Evolutionary conservation across 2,888 invertebrate species (phyloP).

Genomic region (Teinopalpus imperialis): DNA sequence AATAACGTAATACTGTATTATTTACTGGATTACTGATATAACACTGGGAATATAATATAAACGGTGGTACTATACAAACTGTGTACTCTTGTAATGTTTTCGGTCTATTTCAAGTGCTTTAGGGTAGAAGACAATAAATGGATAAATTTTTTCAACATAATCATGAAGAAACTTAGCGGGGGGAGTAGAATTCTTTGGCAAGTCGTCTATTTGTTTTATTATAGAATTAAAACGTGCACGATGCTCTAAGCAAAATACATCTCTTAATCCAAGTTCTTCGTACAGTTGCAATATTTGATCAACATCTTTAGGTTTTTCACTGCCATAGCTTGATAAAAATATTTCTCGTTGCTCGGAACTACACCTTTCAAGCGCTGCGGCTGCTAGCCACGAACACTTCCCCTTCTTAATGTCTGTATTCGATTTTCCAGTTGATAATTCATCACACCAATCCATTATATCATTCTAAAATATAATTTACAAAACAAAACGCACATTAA

Average conservation of each 20-base stretch:
- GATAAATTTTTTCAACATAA: conserved; percentile 17
- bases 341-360: conserved; percentile 11
- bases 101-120: conserved; percentile 1
- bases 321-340: conserved; percentile 17
- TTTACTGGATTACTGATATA: no score
- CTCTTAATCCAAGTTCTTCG: conserved; percentile 9
- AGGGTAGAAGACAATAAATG: conserved; percentile 17
- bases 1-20: no score
- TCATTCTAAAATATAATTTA: conserved; percentile 21
- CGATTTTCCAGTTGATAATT: conserved; percentile 12
- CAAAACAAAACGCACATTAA: no score
- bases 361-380: conserved; percentile 14
- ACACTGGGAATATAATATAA: no score
- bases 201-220: conserved; percentile 7
- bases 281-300: conserved; percentile 14
- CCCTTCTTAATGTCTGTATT: conserved; percentile 23
- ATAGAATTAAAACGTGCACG: not conserved
- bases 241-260: conserved; percentile 17
- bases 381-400: conserved; percentile 20
- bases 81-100: not conserved
- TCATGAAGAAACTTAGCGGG: not conserved
- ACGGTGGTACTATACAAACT: no score
- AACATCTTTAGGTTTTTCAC: conserved; percentile 11
- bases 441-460: conserved; percentile 23
- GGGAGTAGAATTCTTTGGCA: conserved; percentile 10